phyloP scores from a whole-genome alignment of 2,797 vertebrate species.

The Rhinophrynus dorsalis region DNA sequence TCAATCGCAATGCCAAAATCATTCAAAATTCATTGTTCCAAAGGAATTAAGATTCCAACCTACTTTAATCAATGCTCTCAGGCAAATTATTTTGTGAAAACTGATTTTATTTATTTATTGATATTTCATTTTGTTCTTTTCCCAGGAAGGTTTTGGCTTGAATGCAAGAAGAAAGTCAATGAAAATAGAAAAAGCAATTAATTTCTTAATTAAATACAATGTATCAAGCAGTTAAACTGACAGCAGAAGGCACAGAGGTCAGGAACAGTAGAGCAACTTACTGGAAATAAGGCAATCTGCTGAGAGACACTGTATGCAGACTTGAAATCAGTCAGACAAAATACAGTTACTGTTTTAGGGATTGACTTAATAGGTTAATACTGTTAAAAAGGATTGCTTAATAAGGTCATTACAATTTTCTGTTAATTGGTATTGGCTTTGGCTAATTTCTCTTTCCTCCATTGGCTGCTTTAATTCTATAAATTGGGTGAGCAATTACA shows the following conservation, averaged over 20 bases:
- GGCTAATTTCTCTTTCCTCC: constrained; percentile 10
- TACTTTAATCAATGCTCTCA: no score
- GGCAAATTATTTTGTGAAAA: no score
- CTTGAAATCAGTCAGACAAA: constrained; percentile 19
- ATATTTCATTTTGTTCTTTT: not conserved
- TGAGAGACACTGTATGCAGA: constrained; percentile 10
- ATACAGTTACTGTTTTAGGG: constrained; percentile 9
- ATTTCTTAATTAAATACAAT: constrained; percentile 28
- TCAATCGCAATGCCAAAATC: no score
- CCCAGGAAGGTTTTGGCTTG: not conserved
- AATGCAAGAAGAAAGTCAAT: not conserved
- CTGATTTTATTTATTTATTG: no score
- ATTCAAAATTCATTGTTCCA: no score
- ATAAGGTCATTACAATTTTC: constrained; percentile 33
- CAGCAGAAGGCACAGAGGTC: constrained; percentile 24
- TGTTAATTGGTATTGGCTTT: constrained; percentile 23
- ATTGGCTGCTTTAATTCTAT: not conserved
- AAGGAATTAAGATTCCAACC: no score
- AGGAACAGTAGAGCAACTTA: not conserved
- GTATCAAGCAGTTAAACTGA: constrained; percentile 26
- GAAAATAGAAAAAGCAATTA: constrained; percentile 28
- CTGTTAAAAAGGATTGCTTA: constrained; percentile 21
- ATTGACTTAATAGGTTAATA: constrained; percentile 16
- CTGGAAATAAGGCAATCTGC: not conserved
- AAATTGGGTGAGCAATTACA: not conserved